phyloP scores from a whole-genome alignment of 2,797 vertebrate species.

The Sebastes alutus region DNA sequence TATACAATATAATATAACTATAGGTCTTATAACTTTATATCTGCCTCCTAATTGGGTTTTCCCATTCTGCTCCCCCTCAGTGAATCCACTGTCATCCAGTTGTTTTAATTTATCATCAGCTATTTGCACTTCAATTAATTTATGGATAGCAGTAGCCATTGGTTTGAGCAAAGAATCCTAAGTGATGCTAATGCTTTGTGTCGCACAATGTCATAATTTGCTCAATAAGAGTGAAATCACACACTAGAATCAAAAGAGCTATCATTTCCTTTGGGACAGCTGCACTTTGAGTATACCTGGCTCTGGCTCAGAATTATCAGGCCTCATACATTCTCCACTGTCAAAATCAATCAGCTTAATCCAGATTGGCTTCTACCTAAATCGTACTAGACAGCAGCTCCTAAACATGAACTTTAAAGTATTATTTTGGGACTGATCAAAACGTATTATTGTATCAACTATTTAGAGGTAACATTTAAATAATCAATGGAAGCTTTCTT shows the following conservation, averaged over 20 bases:
- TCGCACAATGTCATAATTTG: background rate
- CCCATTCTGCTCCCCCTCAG: too few species aligned
- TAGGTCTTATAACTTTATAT: too few species aligned
- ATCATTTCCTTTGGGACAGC: background rate
- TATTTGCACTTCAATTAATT: slow-evolving; percentile 28
- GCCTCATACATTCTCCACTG: background rate
- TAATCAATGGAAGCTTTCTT: slow-evolving; percentile 50
- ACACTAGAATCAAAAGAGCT: background rate
- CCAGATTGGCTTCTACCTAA: background rate
- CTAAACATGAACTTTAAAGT: slow-evolving; percentile 4
- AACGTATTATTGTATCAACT: slow-evolving; percentile 23
- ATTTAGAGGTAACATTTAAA: slow-evolving; percentile 53
- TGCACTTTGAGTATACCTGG: background rate
- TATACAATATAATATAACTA: too few species aligned
- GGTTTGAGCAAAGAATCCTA: background rate
- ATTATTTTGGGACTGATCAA: slow-evolving; percentile 26
- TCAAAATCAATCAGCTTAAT: slow-evolving; percentile 8
- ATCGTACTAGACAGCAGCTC: slow-evolving; percentile 7
- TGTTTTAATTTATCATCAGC: background rate
- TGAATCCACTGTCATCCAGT: background rate
- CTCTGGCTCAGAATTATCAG: background rate
- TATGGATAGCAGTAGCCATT: background rate
- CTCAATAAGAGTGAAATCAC: background rate
- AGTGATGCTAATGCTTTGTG: background rate
- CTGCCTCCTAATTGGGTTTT: too few species aligned